Conservation (phyloP, 2,888 invertebrate species). For the Spilarctia lutea region DNA sequence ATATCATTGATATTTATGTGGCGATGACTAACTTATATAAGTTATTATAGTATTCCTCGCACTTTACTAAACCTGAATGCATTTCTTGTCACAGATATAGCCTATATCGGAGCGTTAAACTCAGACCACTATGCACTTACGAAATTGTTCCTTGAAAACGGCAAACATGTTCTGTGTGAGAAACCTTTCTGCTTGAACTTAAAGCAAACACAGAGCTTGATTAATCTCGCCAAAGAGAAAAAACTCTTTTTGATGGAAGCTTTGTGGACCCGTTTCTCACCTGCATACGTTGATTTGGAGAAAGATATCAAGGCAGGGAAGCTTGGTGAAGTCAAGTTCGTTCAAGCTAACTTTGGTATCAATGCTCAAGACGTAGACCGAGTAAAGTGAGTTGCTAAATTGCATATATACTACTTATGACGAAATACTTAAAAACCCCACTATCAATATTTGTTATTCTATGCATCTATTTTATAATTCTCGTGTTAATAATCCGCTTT, state of each 20-base stretch:
- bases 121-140: slow-evolving; percentile 90
- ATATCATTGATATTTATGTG: no score
- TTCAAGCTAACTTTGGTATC: slow-evolving; percentile 90
- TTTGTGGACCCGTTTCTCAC: slow-evolving; percentile 95
- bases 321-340: slow-evolving; percentile 90
- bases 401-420: neutral
- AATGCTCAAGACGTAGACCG: slow-evolving; percentile 25
- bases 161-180: slow-evolving; percentile 96
- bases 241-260: slow-evolving; percentile 95
- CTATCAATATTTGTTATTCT: neutral
- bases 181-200: slow-evolving; percentile 95
- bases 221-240: slow-evolving; percentile 89
- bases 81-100: slow-evolving; percentile 88
- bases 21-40: no score
- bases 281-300: slow-evolving; percentile 90
- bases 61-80: neutral
- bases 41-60: no score
- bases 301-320: slow-evolving; percentile 88
- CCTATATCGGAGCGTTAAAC: slow-evolving; percentile 93
- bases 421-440: neutral
- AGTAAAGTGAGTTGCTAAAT: neutral
- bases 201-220: slow-evolving; percentile 90
- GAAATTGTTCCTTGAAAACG: slow-evolving; percentile 91
- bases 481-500: no score
- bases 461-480: no score